Percentiles rank a stretch among this genome's conserved stretches.
These are phyloP conservation scores for Typhlichthys subterraneus DNA, from an alignment of 2,797 vertebrate genomes.

Conservation along the genomic window DNA sequence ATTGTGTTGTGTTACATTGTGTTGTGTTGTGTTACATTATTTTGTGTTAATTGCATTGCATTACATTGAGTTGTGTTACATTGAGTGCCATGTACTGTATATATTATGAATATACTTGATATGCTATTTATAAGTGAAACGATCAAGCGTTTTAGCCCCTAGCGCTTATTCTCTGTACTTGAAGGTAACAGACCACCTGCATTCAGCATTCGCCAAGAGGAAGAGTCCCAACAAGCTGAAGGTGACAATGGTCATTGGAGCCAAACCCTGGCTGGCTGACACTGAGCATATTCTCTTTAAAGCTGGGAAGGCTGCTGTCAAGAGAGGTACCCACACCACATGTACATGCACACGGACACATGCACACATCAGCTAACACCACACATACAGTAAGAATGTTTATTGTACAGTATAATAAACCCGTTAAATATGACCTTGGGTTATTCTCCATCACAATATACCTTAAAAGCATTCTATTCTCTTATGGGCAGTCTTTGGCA, in stretches of 20 bases:
- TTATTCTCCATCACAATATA: not conserved
- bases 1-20: too few relatives aligned
- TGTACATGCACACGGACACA: not conserved
- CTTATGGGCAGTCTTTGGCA: conserved; percentile 81
- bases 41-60: too few relatives aligned
- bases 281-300: conserved; percentile 76
- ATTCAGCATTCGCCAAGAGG: conserved; percentile 83
- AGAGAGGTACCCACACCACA: conserved; percentile 73
- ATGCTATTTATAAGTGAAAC: too few relatives aligned
- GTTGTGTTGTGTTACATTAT: too few relatives aligned
- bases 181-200: conserved; percentile 86
- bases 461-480: not conserved
- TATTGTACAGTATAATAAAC: not conserved
- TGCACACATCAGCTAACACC: not conserved
- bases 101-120: too few relatives aligned
- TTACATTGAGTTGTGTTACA: too few relatives aligned
- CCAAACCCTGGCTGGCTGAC: conserved; percentile 85
- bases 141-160: not conserved
- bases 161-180: not conserved
- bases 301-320: conserved; percentile 84
- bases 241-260: conserved; percentile 82
- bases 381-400: not conserved
- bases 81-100: too few relatives aligned
- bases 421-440: not conserved
- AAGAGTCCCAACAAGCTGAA: conserved; percentile 88